Evolutionary conservation across 2,797 vertebrate genomes (phyloP).

Genomic region (Tenualosa thibaudeaui): DNA sequence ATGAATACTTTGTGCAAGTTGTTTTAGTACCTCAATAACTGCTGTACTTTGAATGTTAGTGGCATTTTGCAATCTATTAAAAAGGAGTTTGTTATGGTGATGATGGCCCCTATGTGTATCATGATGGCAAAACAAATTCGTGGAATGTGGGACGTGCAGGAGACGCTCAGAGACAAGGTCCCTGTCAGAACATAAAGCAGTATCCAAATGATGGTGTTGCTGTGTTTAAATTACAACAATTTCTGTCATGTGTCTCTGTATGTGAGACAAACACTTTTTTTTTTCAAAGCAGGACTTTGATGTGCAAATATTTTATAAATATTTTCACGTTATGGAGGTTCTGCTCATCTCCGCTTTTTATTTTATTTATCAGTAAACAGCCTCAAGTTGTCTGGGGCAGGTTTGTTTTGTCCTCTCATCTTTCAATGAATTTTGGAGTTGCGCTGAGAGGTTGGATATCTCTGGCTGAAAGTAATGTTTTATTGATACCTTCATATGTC

Average conservation of each 20-base stretch:
- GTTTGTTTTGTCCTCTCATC: slow-evolving; percentile 54
- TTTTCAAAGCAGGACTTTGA: slow-evolving; percentile 50
- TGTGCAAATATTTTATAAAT: slow-evolving; percentile 60
- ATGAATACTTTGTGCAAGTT: background rate
- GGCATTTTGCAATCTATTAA: background rate
- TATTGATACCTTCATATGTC: slow-evolving; percentile 57
- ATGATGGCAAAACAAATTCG: background rate
- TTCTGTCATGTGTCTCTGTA: slow-evolving; percentile 22
- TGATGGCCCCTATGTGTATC: background rate
- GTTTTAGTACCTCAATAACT: background rate
- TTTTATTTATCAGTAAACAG: slow-evolving; percentile 60
- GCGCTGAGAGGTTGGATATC: slow-evolving; percentile 41
- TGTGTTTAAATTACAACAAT: background rate
- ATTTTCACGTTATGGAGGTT: slow-evolving; percentile 53
- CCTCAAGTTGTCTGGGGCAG: slow-evolving; percentile 56
- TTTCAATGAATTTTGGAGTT: slow-evolving; percentile 48
- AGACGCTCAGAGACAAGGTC: background rate
- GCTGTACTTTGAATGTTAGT: background rate
- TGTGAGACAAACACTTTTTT: slow-evolving; percentile 36
- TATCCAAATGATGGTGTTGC: background rate
- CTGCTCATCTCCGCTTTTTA: slow-evolving; percentile 48
- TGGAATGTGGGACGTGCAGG: background rate
- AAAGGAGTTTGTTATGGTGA: background rate
- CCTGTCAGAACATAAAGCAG: background rate
- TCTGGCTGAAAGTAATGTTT: slow-evolving; percentile 51